phyloP scores from a whole-genome alignment of 2,113 vertebrate species.

The Cebus imitator region DNA sequence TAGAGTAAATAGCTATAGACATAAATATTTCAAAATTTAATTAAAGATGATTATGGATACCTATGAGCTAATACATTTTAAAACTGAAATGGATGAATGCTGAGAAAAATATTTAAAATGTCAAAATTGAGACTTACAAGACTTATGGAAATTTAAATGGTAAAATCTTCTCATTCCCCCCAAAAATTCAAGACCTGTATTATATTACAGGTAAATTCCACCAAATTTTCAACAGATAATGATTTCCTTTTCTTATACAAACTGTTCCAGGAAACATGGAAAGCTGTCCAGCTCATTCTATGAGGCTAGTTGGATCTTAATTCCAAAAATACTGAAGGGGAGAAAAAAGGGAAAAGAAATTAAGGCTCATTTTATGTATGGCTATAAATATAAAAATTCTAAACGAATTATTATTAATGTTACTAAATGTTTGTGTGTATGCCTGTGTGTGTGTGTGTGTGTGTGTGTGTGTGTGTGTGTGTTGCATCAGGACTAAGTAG shows the following conservation, averaged over 20 bases:
- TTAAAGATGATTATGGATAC: background rate
- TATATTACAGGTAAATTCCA: background rate
- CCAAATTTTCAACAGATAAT: slow-evolving; percentile 30
- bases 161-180: background rate
- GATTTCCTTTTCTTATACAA: background rate
- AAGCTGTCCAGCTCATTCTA: background rate
- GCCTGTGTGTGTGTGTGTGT: background rate
- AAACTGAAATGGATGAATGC: background rate
- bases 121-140: background rate
- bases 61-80: background rate
- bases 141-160: slow-evolving; percentile 11
- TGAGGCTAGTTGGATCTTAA: background rate
- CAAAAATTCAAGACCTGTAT: background rate
- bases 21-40: background rate
- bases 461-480: background rate
- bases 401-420: background rate
- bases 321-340: background rate
- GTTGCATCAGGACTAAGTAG: background rate
- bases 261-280: background rate
- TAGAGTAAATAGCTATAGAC: background rate
- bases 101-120: slow-evolving; percentile 12
- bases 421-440: background rate
- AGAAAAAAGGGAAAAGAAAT: background rate
- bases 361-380: background rate
- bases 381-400: background rate